Evolutionary conservation across 1,140 invertebrate genomes (phyloP).

Genomic region (Drosophila bocqueti): DNA sequence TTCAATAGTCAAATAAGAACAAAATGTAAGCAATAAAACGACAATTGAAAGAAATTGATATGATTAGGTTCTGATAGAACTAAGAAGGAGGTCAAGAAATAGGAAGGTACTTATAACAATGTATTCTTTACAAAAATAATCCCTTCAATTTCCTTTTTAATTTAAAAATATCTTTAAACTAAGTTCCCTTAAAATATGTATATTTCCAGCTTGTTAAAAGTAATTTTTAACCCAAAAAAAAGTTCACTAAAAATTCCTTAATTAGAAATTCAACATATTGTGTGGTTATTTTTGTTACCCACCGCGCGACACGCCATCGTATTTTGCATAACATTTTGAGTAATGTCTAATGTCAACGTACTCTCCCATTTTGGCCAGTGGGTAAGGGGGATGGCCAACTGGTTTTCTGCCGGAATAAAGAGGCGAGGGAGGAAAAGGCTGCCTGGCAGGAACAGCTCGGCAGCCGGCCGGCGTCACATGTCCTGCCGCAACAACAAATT

Average conservation of each 20-base stretch:
- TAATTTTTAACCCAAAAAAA: not conserved
- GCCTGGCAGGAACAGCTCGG: constrained; percentile 4
- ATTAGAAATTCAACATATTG: constrained; percentile 57
- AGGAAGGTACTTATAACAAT: not conserved
- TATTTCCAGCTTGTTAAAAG: not conserved
- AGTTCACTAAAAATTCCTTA: constrained; percentile 48
- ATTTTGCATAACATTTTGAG: constrained; percentile 78
- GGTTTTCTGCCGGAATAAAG: constrained; percentile 11
- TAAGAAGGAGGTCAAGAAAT: not conserved
- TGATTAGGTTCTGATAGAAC: not conserved
- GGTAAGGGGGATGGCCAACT: constrained; percentile 26
- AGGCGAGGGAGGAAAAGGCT: constrained; percentile 18
- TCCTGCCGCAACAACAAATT: constrained; percentile 74
- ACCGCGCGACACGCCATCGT: constrained; percentile 65
- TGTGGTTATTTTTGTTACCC: constrained; percentile 39
- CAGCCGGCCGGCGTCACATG: constrained; percentile 61
- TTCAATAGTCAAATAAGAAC: constrained; percentile 6
- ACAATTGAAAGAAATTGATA: not conserved
- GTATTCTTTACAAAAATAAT: no score
- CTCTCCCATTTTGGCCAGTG: constrained; percentile 50
- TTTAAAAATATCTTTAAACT: not conserved
- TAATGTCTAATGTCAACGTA: constrained; percentile 82
- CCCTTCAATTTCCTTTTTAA: not conserved
- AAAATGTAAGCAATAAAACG: not conserved
- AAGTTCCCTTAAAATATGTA: not conserved